Percentiles rank a stretch among this genome's conserved stretches.
Conservation (phyloP, 2,888 invertebrate genomes). For the Hirtodrosophila alboralis region DNA sequence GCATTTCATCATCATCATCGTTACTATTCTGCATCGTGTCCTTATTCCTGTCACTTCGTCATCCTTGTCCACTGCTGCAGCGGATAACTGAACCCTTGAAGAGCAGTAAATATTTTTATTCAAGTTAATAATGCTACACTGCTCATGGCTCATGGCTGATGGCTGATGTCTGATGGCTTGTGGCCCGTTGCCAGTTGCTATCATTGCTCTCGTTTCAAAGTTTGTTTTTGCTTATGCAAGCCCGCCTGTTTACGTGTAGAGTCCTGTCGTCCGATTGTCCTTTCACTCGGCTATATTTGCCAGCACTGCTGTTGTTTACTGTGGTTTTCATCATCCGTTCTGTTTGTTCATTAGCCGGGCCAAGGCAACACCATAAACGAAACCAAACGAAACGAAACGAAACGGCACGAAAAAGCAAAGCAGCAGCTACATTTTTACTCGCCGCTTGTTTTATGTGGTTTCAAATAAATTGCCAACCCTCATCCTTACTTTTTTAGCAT, state of each 20-base stretch:
- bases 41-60: conserved; percentile 48
- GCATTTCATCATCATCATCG: conserved; percentile 64
- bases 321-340: conserved; percentile 75
- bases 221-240: conserved; percentile 67
- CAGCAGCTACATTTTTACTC: conserved; percentile 61
- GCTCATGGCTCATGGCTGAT: conserved; percentile 38
- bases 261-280: conserved; percentile 56
- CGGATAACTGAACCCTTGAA: conserved; percentile 62
- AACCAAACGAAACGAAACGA: too few relatives aligned
- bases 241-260: conserved; percentile 65
- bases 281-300: too few relatives aligned
- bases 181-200: conserved; percentile 45
- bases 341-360: conserved; percentile 76
- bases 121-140: conserved; percentile 72
- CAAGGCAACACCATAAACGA: conserved; percentile 45
- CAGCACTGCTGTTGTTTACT: conserved; percentile 68
- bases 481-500: conserved; percentile 18
- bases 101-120: conserved; percentile 76
- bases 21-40: conserved; percentile 38
- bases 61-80: conserved; percentile 46
- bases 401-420: conserved; percentile 30
- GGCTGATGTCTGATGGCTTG: too few relatives aligned
- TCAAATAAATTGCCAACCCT: conserved; percentile 73
- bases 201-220: conserved; percentile 47
- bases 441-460: conserved; percentile 74